Percentiles rank a stretch among this genome's conserved stretches.
phyloP scores from a whole-genome alignment of 2,888 invertebrate genomes.

The Athalia rosae region DNA sequence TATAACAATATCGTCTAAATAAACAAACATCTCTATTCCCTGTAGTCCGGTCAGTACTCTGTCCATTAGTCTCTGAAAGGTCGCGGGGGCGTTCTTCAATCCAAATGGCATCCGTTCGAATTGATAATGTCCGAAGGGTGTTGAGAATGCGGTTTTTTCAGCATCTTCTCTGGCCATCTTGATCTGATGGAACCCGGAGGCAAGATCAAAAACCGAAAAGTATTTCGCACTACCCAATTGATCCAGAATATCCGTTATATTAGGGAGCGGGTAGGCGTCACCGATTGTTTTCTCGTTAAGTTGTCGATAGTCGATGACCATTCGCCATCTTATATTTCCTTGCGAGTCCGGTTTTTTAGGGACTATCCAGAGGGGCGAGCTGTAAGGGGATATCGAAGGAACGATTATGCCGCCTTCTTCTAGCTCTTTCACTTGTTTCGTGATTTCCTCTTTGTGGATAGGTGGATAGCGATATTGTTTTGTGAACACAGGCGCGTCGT shows the following conservation, averaged over 20 bases:
- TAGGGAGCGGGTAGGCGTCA: conserved; percentile 61
- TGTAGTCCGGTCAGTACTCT: conserved; percentile 56
- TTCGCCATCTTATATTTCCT: conserved; percentile 62
- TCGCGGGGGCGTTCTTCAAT: conserved; percentile 60
- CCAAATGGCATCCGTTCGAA: conserved; percentile 63
- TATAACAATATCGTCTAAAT: too few relatives aligned
- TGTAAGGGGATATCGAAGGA: conserved; percentile 64
- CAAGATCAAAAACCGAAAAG: conserved; percentile 58
- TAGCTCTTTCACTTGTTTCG: conserved; percentile 61
- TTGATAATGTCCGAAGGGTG: conserved; percentile 61
- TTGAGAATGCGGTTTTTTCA: conserved; percentile 61
- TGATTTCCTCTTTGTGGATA: conserved; percentile 57
- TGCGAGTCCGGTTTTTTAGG: conserved; percentile 65
- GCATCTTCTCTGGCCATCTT: conserved; percentile 52
- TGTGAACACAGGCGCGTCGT: conserved; percentile 36
- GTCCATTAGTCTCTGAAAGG: conserved; percentile 66
- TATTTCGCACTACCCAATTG: conserved; percentile 54
- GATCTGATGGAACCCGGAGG: conserved; percentile 60
- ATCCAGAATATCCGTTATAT: conserved; percentile 54
- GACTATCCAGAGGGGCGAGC: conserved; percentile 65
- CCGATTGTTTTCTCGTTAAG: conserved; percentile 60
- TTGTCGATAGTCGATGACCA: conserved; percentile 62
- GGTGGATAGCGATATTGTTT: conserved; percentile 59
- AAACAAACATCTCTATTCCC: too few relatives aligned
- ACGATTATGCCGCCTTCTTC: conserved; percentile 62